phyloP scores from a whole-genome alignment of 37 sponge, comb jelly and placozoan genomes.

The Mnemiopsis leidyi region DNA sequence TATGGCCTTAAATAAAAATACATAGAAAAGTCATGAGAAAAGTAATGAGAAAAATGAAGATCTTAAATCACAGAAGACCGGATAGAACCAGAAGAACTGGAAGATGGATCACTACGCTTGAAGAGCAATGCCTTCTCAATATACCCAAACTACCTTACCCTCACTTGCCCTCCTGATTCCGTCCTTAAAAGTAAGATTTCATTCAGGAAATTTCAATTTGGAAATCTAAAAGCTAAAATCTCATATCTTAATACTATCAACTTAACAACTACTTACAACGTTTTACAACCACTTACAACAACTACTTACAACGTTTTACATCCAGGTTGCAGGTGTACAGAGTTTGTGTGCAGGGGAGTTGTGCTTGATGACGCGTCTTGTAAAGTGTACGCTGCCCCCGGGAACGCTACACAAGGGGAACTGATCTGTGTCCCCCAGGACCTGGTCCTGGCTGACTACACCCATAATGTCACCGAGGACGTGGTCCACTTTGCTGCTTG shows the following conservation, averaged over 20 bases:
- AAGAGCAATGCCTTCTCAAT: background rate
- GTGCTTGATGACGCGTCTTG: background rate
- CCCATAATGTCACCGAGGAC: background rate
- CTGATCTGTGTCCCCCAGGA: background rate
- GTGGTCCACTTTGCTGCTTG: background rate
- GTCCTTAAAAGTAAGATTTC: constrained; percentile 32
- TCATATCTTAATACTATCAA: no score
- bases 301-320: no score
- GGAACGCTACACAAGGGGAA: background rate
- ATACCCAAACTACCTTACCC: background rate
- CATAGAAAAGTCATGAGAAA: no score
- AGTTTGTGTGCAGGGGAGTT: background rate
- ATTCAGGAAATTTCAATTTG: no score
- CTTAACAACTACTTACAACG: no score
- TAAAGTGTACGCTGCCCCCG: constrained; percentile 12
- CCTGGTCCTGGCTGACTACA: background rate
- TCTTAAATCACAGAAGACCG: background rate
- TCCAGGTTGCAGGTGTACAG: constrained; percentile 6
- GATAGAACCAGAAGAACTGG: background rate
- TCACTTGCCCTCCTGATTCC: background rate
- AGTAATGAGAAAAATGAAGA: no score
- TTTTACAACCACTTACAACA: no score
- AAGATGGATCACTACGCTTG: background rate
- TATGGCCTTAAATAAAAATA: no score
- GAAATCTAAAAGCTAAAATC: no score